Percentiles rank a stretch among this genome's conserved stretches.
phyloP scores from a whole-genome alignment of 2,888 invertebrate species.

The Ormyrus thymus region DNA sequence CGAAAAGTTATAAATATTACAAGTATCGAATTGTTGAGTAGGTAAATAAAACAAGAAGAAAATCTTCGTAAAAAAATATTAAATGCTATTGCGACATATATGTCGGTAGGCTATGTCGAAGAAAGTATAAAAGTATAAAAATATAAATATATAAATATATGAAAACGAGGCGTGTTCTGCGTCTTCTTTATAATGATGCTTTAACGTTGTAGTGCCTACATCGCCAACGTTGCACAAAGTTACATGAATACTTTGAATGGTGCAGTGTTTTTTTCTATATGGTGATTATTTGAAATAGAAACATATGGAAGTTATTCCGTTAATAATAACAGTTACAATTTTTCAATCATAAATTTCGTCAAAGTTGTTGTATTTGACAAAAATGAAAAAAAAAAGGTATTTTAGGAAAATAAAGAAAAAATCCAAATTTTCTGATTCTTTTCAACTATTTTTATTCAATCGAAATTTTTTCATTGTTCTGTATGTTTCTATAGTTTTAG shows the following conservation, averaged over 20 bases:
- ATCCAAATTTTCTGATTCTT: slow-evolving; percentile 18
- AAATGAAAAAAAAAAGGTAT: slow-evolving; percentile 54
- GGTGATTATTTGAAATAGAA: slow-evolving; percentile 37
- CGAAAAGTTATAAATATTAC: slow-evolving; percentile 48
- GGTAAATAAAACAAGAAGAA: slow-evolving; percentile 34
- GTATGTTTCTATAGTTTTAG: slow-evolving; percentile 26
- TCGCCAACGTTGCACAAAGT: slow-evolving; percentile 45
- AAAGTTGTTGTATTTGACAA: slow-evolving; percentile 53
- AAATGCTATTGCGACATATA: slow-evolving; percentile 44
- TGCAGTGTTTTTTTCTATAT: slow-evolving; percentile 15
- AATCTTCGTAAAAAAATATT: slow-evolving; percentile 41
- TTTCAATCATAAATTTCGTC: slow-evolving; percentile 27
- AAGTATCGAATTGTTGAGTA: slow-evolving; percentile 54
- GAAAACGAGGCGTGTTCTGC: slow-evolving; percentile 27
- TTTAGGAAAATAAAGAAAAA: slow-evolving; percentile 53
- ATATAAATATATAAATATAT: slow-evolving; percentile 44
- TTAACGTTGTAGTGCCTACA: slow-evolving; percentile 56
- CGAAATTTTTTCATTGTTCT: slow-evolving; percentile 21
- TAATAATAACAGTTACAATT: no score
- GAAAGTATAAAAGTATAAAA: slow-evolving; percentile 57
- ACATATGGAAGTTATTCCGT: slow-evolving; percentile 16
- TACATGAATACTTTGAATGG: slow-evolving; percentile 27
- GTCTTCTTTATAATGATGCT: slow-evolving; percentile 55
- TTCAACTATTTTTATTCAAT: slow-evolving; percentile 39
- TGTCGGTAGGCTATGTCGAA: slow-evolving; percentile 54